Conservation (phyloP, 2,797 vertebrate genomes). For the Tokudaia muenninki region DNA sequence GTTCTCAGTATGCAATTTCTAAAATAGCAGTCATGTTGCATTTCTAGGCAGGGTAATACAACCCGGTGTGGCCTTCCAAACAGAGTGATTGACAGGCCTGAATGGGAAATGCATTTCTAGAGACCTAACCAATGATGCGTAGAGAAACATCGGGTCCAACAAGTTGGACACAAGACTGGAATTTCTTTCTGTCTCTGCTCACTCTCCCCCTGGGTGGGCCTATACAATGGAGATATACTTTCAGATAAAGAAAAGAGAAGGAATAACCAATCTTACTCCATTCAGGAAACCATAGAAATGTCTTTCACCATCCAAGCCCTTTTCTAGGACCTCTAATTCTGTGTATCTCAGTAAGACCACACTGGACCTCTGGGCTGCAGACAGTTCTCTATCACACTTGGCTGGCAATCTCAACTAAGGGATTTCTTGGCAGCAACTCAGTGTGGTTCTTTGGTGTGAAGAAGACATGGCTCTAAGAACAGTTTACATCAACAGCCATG, state of each 20-base stretch:
- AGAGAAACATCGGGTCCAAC: not conserved
- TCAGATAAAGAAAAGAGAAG: not conserved
- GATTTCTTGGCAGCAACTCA: not conserved
- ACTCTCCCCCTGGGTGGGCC: not conserved
- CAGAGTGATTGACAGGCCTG: not conserved
- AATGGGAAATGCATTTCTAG: too few species aligned
- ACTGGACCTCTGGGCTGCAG: accelerated
- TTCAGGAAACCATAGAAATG: accelerated
- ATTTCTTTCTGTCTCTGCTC: not conserved
- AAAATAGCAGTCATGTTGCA: accelerated
- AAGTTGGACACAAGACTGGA: not conserved
- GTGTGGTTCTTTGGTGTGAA: accelerated
- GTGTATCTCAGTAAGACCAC: accelerated
- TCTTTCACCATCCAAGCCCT: accelerated
- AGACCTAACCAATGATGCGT: accelerated
- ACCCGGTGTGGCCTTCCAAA: accelerated
- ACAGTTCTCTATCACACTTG: not conserved
- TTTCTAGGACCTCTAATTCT: accelerated
- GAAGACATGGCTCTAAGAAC: not conserved
- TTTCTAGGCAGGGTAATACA: not conserved
- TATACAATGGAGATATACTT: not conserved
- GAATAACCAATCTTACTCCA: not conserved
- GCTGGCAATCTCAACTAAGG: accelerated
- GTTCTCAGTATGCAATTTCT: not conserved
- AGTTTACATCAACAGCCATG: not conserved